These are phyloP conservation scores for Alsophila aescularia DNA, from an alignment of 2,888 invertebrate species.

Conservation along the genomic window DNA sequence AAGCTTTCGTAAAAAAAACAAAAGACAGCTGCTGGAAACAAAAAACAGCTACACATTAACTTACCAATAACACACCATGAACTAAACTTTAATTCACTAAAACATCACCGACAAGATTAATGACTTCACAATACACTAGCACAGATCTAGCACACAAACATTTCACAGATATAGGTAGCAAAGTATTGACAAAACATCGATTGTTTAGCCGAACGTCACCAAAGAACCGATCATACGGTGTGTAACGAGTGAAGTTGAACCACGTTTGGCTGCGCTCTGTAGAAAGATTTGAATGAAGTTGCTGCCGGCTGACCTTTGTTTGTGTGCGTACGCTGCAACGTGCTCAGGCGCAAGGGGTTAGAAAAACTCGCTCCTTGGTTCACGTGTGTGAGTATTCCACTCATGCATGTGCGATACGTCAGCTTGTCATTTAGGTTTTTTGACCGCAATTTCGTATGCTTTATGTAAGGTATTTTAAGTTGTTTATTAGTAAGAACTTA, in stretches of 20 bases:
- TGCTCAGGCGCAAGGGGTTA: slow-evolving; percentile 51
- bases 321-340: slow-evolving; percentile 49
- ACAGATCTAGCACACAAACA: slow-evolving; percentile 44
- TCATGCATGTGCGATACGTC: not conserved
- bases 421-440: slow-evolving; percentile 5
- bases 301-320: slow-evolving; percentile 53
- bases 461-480: not conserved
- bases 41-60: slow-evolving; percentile 30
- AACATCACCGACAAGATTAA: slow-evolving; percentile 45
- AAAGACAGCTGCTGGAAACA: not conserved
- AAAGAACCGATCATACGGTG: slow-evolving; percentile 68
- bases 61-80: slow-evolving; percentile 13
- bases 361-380: slow-evolving; percentile 37
- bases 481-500: too few species aligned
- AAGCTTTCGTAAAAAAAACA: not conserved
- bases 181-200: slow-evolving; percentile 77
- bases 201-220: slow-evolving; percentile 72
- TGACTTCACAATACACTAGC: slow-evolving; percentile 39
- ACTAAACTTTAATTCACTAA: slow-evolving; percentile 33
- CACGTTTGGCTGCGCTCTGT: slow-evolving; percentile 43
- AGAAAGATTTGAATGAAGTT: slow-evolving; percentile 74
- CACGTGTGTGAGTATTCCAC: slow-evolving; percentile 45
- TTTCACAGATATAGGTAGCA: slow-evolving; percentile 50
- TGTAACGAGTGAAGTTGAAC: slow-evolving; percentile 70
- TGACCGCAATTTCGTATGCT: not conserved